Percentiles rank a stretch among this genome's conserved stretches.
Evolutionary conservation across 1,140 invertebrate species (phyloP).

Genomic region (Megalopta genalis): DNA sequence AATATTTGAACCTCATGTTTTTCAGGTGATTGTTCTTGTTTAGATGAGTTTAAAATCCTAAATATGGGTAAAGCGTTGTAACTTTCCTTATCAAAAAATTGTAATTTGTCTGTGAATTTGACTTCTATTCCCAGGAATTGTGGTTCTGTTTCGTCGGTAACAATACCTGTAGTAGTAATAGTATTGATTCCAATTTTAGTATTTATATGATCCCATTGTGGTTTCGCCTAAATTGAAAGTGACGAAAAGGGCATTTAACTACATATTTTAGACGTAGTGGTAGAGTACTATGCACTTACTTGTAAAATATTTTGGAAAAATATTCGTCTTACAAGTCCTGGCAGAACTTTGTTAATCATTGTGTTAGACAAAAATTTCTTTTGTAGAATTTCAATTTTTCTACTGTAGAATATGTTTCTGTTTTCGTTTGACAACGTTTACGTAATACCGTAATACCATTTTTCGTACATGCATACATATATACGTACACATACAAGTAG

Average conservation of each 20-base stretch:
- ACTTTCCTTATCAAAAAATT: constrained; percentile 62
- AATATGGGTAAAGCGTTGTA: constrained; percentile 69
- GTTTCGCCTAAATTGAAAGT: constrained; percentile 46
- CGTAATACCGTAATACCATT: not conserved
- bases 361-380: not conserved
- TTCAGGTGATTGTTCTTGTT: constrained; percentile 24
- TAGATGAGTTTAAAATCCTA: constrained; percentile 54
- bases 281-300: not conserved
- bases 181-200: too few relatives aligned
- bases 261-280: too few relatives aligned
- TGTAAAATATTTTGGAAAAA: not conserved
- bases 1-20: constrained; percentile 50
- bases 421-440: constrained; percentile 11
- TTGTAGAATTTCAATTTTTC: not conserved
- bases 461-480: too few relatives aligned
- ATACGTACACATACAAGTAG: too few relatives aligned
- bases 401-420: not conserved
- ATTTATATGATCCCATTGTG: not conserved
- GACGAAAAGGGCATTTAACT: not conserved
- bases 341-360: constrained; percentile 7
- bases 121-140: constrained; percentile 62
- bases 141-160: constrained; percentile 39
- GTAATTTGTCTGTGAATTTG: constrained; percentile 60
- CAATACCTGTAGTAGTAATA: not conserved
- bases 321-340: not conserved